These are phyloP conservation scores for Urocyon cinereoargenteus DNA, from an alignment of 2,797 vertebrate genomes.

Conservation along the genomic window DNA sequence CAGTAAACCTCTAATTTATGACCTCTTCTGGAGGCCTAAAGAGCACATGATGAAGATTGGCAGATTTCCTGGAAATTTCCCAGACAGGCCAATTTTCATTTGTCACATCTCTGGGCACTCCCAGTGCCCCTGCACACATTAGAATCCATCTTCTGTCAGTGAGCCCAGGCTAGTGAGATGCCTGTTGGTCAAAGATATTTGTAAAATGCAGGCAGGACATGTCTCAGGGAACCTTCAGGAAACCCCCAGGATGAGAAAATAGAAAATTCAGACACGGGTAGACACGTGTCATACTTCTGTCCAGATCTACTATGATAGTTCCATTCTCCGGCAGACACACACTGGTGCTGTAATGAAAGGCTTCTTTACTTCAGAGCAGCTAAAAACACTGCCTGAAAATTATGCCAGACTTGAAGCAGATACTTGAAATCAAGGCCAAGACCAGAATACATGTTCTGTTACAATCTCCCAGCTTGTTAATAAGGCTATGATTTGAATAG, in stretches of 20 bases:
- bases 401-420: neutral
- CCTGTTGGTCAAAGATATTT: neutral
- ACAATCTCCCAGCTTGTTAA: neutral
- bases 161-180: neutral
- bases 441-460: neutral
- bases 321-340: neutral
- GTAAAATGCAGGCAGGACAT: neutral
- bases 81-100: neutral
- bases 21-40: neutral
- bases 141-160: neutral
- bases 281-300: neutral
- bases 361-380: neutral
- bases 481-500: neutral
- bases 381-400: slow-evolving; percentile 7
- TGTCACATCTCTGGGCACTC: neutral
- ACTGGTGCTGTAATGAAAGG: neutral
- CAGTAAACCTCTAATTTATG: neutral
- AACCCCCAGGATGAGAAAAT: neutral
- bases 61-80: neutral
- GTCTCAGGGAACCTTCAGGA: neutral
- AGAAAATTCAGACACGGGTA: neutral
- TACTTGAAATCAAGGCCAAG: slow-evolving; percentile 28
- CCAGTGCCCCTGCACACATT: neutral
- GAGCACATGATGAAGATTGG: neutral
- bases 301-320: neutral